Percentiles rank a stretch among this genome's conserved stretches.
phyloP scores from a whole-genome alignment of 2,888 invertebrate species.

The Rotaria macrura region DNA sequence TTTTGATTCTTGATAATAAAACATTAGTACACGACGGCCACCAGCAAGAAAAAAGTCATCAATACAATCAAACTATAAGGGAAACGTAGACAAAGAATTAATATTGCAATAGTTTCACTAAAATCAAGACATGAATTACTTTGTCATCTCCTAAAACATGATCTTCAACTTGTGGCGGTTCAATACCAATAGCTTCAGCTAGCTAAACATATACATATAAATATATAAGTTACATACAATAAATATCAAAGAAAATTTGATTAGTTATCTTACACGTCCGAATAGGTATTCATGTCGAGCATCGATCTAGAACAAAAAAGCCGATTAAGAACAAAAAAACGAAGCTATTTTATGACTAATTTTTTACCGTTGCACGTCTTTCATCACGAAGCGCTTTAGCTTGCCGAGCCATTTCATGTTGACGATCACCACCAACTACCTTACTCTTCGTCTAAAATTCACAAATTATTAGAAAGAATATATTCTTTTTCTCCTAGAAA shows the following conservation, averaged over 20 bases:
- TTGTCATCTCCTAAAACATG: constrained; percentile 46
- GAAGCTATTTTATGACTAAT: neutral
- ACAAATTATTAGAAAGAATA: neutral
- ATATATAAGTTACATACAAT: neutral
- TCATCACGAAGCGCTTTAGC: constrained; percentile 46
- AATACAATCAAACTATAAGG: constrained; percentile 46
- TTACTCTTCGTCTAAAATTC: constrained; percentile 8
- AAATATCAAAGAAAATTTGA: too few species aligned
- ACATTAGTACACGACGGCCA: constrained; percentile 47
- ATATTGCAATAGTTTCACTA: neutral
- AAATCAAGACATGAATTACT: constrained; percentile 38
- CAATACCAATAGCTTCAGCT: constrained; percentile 44
- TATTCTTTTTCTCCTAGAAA: neutral
- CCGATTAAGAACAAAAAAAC: neutral
- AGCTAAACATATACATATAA: constrained; percentile 37
- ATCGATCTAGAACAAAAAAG: constrained; percentile 41
- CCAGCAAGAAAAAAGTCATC: constrained; percentile 45
- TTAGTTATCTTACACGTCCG: constrained; percentile 13
- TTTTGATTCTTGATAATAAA: constrained; percentile 45
- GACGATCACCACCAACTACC: constrained; percentile 30
- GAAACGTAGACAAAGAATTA: constrained; percentile 15
- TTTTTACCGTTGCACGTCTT: constrained; percentile 41
- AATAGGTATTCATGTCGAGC: constrained; percentile 44
- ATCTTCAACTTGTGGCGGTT: constrained; percentile 44
- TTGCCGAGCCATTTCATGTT: constrained; percentile 49